Conservation (phyloP, 1,140 invertebrate genomes). For the Leucophenga varia region DNA sequence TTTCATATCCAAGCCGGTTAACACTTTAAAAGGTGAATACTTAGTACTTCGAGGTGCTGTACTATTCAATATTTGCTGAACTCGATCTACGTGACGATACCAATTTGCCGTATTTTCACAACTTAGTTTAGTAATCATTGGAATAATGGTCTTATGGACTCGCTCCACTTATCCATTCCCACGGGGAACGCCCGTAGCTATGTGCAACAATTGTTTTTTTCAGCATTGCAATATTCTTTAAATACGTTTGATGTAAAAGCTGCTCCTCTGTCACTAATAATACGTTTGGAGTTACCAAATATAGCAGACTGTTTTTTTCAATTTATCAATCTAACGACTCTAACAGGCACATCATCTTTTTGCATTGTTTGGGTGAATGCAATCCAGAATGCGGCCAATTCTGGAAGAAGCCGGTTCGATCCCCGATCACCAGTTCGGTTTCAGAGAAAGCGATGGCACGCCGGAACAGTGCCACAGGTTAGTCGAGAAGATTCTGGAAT, state of each 20-base stretch:
- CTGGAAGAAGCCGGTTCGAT: too few relatives aligned
- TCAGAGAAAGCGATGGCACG: too few relatives aligned
- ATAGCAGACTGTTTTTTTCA: slow-evolving; percentile 1
- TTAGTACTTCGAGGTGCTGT: slow-evolving; percentile 42
- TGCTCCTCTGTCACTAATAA: slow-evolving; percentile 39
- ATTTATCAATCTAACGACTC: too few relatives aligned
- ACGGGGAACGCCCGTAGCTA: slow-evolving; percentile 39
- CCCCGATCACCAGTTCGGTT: too few relatives aligned
- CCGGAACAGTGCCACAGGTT: too few relatives aligned
- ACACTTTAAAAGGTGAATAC: slow-evolving; percentile 40
- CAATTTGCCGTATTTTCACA: slow-evolving; percentile 31
- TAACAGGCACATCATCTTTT: too few relatives aligned
- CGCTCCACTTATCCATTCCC: slow-evolving; percentile 45
- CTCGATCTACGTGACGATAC: slow-evolving; percentile 30
- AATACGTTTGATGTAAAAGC: slow-evolving; percentile 29
- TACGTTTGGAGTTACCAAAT: slow-evolving; percentile 31
- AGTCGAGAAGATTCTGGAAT: too few relatives aligned
- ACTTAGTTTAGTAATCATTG: slow-evolving; percentile 35
- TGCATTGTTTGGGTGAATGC: too few relatives aligned
- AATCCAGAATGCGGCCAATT: too few relatives aligned
- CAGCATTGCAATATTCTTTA: slow-evolving; percentile 28
- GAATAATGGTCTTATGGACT: slow-evolving; percentile 32
- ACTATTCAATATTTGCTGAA: slow-evolving; percentile 41
- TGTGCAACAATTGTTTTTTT: slow-evolving; percentile 21
- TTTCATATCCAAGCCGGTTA: slow-evolving; percentile 37